A percentile compares a stretch with the other conserved stretches of the same genome.
Evolutionary conservation across 2,113 vertebrate species (phyloP).

Genomic region (Periophthalmodon schlosseri): DNA sequence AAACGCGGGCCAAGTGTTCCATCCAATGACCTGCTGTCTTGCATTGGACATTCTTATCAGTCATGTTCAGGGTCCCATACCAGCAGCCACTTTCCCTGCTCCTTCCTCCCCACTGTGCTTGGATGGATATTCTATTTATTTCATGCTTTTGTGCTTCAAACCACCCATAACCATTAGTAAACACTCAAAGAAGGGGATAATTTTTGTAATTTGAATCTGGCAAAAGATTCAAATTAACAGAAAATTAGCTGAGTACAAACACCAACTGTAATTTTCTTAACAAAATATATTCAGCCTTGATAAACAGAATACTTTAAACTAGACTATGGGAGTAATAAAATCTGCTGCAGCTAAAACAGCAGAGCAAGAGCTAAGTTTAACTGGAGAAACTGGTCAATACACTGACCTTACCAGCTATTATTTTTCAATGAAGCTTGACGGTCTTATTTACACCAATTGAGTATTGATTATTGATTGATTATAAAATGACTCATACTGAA

Average conservation of each 20-base stretch:
- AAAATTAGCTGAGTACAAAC: not conserved
- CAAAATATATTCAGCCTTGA: not conserved
- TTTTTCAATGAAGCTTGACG: not conserved
- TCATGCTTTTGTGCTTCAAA: conserved; percentile 20
- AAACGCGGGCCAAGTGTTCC: conserved; percentile 15
- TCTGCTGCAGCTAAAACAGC: not conserved
- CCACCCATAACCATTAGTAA: conserved; percentile 2
- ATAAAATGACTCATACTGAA: not conserved
- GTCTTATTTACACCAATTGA: not conserved
- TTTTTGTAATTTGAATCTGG: not conserved
- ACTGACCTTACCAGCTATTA: not conserved
- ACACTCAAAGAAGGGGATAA: no score
- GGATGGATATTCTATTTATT: conserved; percentile 16
- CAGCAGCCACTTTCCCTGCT: not conserved
- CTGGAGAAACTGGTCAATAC: not conserved
- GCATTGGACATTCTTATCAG: conserved; percentile 31
- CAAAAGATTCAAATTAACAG: not conserved
- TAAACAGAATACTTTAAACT: not conserved
- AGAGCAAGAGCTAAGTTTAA: not conserved
- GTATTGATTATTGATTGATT: not conserved
- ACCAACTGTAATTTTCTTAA: not conserved
- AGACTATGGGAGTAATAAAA: not conserved
- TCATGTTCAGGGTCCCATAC: conserved; percentile 9
- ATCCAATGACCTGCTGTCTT: conserved; percentile 4
- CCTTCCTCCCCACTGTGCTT: not conserved